Conservation (phyloP, 2,797 vertebrate species). For the Channa striata region DNA sequence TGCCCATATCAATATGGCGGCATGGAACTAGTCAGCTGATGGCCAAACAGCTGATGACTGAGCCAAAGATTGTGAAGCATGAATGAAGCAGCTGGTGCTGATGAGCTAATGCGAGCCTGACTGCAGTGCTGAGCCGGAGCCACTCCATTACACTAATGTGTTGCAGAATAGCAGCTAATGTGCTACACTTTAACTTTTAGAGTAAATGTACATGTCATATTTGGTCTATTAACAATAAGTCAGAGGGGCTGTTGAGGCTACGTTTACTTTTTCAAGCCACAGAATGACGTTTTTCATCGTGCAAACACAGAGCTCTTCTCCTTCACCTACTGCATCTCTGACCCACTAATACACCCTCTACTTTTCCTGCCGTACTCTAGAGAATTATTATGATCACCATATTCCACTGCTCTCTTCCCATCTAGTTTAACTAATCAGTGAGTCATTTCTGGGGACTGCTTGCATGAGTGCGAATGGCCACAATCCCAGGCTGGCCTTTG, state of each 20-base stretch:
- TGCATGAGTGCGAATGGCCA: neutral
- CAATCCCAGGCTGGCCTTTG: neutral
- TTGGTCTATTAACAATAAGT: neutral
- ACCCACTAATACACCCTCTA: slow-evolving; percentile 21
- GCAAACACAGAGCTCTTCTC: neutral
- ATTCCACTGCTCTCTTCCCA: slow-evolving; percentile 1
- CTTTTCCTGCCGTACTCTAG: slow-evolving; percentile 16
- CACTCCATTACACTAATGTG: neutral
- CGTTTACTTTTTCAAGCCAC: neutral
- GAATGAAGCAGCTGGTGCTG: slow-evolving; percentile 15
- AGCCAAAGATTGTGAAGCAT: neutral
- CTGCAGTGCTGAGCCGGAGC: neutral
- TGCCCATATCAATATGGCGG: neutral
- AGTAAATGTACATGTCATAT: neutral
- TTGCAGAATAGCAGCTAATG: neutral
- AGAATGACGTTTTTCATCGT: neutral
- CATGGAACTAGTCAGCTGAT: neutral
- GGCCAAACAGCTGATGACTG: slow-evolving; percentile 6
- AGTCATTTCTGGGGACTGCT: slow-evolving; percentile 3
- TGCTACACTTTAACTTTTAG: neutral
- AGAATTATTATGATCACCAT: slow-evolving; percentile 26
- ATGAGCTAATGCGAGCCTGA: neutral
- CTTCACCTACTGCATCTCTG: slow-evolving; percentile 15
- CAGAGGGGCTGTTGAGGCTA: neutral
- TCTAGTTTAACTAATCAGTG: neutral